Percentiles rank a stretch among this genome's conserved stretches.
phyloP scores from a whole-genome alignment of 2,113 vertebrate species.

The Gymnarchus niloticus region DNA sequence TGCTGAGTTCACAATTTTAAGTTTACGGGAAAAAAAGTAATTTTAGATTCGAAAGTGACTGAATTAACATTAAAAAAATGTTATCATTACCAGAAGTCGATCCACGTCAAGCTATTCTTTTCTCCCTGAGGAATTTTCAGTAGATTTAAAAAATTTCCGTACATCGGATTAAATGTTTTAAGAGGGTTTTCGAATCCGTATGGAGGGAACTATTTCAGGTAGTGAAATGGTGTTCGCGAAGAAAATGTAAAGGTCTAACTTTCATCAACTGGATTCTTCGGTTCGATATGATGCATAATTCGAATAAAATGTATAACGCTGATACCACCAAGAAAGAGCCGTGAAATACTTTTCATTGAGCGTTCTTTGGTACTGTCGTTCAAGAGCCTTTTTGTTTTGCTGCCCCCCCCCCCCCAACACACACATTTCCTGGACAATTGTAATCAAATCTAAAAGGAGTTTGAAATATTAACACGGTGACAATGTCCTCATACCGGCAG shows the following conservation, averaged over 20 bases:
- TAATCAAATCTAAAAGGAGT: neutral
- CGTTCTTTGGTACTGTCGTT: neutral
- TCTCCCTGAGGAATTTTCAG: neutral
- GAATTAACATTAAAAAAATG: neutral
- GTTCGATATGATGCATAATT: neutral
- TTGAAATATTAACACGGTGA: neutral
- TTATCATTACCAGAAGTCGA: neutral
- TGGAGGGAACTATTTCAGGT: neutral
- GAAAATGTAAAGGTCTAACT: neutral
- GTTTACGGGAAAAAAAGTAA: neutral
- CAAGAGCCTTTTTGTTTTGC: neutral
- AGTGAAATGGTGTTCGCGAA: neutral
- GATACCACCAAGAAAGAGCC: neutral
- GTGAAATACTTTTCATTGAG: neutral
- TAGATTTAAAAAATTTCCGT: neutral
- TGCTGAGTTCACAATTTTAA: neutral
- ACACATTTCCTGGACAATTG: neutral
- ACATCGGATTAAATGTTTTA: neutral
- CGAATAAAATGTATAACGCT: neutral
- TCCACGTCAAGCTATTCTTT: neutral
- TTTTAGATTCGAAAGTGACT: neutral
- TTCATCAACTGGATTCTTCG: neutral
- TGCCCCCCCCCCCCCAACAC: neutral
- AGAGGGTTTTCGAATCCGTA: neutral
- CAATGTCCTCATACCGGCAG: neutral